Percentiles rank a stretch among this genome's conserved stretches.
These are phyloP conservation scores for Ypsolopha sequella DNA, from an alignment of 2,888 invertebrate species.

Conservation along the genomic window DNA sequence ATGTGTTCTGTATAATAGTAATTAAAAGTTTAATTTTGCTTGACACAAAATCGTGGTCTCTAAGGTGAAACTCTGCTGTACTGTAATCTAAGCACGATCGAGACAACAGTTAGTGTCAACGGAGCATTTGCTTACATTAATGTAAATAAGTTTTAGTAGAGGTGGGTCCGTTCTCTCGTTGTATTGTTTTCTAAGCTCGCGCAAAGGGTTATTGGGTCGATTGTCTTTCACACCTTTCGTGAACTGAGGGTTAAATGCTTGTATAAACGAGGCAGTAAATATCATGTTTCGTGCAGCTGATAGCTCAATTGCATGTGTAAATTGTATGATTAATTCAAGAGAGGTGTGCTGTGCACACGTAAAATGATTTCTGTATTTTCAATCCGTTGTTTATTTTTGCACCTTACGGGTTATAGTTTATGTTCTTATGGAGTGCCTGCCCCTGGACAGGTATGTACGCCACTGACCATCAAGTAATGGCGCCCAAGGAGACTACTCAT, in stretches of 20 bases:
- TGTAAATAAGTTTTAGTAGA: constrained; percentile 14
- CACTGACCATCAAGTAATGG: background rate
- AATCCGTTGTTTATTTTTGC: constrained; percentile 14
- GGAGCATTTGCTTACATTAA: constrained; percentile 11
- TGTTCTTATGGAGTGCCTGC: constrained; percentile 21
- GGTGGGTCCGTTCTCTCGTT: constrained; percentile 1
- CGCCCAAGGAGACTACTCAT: constrained; percentile 30
- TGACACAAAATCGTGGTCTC: background rate
- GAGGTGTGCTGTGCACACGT: no score
- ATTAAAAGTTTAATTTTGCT: background rate
- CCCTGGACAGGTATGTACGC: constrained; percentile 8
- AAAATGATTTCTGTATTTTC: background rate
- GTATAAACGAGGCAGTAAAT: constrained; percentile 1
- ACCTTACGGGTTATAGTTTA: constrained; percentile 24
- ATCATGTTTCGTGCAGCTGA: background rate
- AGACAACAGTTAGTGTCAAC: constrained; percentile 15
- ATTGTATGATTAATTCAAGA: no score
- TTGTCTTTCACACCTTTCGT: constrained; percentile 1
- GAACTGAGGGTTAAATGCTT: constrained; percentile 1
- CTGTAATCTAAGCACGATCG: constrained; percentile 16
- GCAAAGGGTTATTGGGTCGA: constrained; percentile 6
- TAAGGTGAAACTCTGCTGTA: constrained; percentile 10
- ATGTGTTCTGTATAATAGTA: background rate
- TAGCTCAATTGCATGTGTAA: no score
- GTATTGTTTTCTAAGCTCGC: constrained; percentile 5